These are phyloP conservation scores for Chondrilla cf. caribensis DNA, from an alignment of 37 sponge, comb jelly and placozoan species.

Conservation along the genomic window DNA sequence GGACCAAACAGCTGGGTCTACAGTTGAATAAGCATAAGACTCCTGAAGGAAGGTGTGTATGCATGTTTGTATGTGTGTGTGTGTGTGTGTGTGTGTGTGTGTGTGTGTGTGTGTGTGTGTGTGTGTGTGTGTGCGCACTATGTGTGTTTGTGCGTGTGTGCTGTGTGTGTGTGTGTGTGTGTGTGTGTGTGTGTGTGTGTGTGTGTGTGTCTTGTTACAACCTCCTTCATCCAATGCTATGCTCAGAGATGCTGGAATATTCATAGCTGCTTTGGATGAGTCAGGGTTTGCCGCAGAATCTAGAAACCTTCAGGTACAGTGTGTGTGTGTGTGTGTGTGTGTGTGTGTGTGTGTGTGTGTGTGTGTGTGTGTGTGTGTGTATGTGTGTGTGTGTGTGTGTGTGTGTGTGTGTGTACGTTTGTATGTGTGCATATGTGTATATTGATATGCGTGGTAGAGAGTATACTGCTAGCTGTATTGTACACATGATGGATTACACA, in stretches of 20 bases:
- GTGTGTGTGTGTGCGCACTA: no score
- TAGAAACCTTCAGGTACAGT: slow-evolving; percentile 32
- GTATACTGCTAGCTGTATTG: no score
- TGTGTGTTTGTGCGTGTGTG: no score
- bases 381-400: no score
- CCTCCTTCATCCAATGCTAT: background rate
- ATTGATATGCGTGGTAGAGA: no score
- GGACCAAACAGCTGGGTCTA: slow-evolving; percentile 33
- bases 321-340: background rate
- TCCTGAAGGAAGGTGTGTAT: slow-evolving; percentile 42
- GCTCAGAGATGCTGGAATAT: slow-evolving; percentile 66
- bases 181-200: no score
- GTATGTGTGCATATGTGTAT: no score
- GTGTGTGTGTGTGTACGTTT: no score
- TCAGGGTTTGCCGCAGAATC: slow-evolving; percentile 50
- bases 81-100: slow-evolving; percentile 3
- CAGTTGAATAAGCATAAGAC: slow-evolving; percentile 35
- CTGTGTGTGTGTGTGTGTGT: no score
- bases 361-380: background rate
- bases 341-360: background rate
- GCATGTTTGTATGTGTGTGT: slow-evolving; percentile 22
- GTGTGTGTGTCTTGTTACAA: background rate
- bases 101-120: background rate
- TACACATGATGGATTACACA: no score
- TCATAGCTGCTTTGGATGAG: slow-evolving; percentile 47